These are phyloP conservation scores for Boloria selene DNA, from an alignment of 2,888 invertebrate species.

Conservation along the genomic window DNA sequence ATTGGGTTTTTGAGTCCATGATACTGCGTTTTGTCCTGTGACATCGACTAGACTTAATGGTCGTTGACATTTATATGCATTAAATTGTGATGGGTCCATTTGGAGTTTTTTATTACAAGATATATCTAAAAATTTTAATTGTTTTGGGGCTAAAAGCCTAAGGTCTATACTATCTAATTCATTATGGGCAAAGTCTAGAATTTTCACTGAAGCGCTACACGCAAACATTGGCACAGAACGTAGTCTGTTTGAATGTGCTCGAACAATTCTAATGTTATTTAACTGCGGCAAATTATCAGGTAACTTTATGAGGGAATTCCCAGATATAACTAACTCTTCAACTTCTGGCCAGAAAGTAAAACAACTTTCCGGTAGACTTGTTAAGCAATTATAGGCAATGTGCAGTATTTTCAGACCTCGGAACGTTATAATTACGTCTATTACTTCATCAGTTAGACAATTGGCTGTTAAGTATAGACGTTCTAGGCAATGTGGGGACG, in stretches of 20 bases:
- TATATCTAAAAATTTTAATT: conserved; percentile 91
- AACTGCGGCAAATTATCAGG: conserved; percentile 89
- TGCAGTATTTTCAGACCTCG: conserved; percentile 87
- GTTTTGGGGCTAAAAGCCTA: conserved; percentile 88
- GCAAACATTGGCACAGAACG: conserved; percentile 89
- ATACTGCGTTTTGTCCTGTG: conserved; percentile 89
- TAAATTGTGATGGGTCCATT: conserved; percentile 92
- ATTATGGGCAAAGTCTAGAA: conserved; percentile 92
- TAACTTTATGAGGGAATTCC: conserved; percentile 88
- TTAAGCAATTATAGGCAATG: conserved; percentile 90
- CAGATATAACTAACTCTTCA: conserved; percentile 91
- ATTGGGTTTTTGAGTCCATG: conserved; percentile 77
- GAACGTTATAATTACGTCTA: conserved; percentile 86
- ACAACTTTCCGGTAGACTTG: conserved; percentile 87
- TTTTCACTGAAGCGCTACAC: conserved; percentile 88
- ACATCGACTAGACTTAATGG: conserved; percentile 93
- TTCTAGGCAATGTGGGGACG: conserved; percentile 84
- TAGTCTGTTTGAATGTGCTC: conserved; percentile 91
- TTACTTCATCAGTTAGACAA: conserved; percentile 86
- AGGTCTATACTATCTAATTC: conserved; percentile 91
- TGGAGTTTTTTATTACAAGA: conserved; percentile 91
- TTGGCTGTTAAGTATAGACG: conserved; percentile 89
- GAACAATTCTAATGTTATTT: conserved; percentile 86
- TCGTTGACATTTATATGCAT: conserved; percentile 89
- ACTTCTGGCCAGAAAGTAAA: conserved; percentile 89